These are phyloP conservation scores for Cariama cristata DNA, from an alignment of 2,113 vertebrate species.

Conservation along the genomic window DNA sequence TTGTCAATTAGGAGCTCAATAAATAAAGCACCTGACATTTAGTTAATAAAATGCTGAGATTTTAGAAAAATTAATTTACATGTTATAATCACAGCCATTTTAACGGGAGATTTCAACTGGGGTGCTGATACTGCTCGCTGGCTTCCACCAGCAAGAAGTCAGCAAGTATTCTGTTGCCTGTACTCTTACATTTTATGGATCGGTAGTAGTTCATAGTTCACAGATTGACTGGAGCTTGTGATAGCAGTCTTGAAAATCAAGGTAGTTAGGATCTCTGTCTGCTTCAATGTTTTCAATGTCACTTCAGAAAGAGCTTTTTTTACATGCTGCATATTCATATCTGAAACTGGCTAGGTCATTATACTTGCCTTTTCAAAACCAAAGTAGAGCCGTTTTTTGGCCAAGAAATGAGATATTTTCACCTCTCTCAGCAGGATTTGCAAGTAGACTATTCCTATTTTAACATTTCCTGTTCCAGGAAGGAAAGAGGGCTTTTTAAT, in stretches of 20 bases:
- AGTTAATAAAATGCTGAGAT: background rate
- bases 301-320: background rate
- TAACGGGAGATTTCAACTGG: background rate
- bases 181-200: background rate
- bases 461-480: slow-evolving; percentile 59
- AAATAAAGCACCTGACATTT: background rate
- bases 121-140: background rate
- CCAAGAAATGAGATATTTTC: background rate
- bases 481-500: background rate
- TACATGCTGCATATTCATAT: background rate
- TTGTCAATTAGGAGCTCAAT: background rate
- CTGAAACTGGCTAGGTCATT: background rate
- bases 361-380: background rate
- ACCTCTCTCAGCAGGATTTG: slow-evolving; percentile 2
- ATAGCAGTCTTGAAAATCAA: background rate
- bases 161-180: background rate
- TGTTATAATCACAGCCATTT: background rate
- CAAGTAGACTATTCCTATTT: slow-evolving; percentile 53
- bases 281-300: background rate
- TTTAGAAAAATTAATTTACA: background rate
- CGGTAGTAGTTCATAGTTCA: background rate
- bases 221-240: background rate
- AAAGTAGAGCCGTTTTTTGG: background rate
- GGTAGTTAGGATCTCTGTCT: background rate
- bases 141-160: background rate